Base-by-base conservation (phyloP, 2,797 vertebrate genomes). In the Gymnodraco acuticeps region DNA sequence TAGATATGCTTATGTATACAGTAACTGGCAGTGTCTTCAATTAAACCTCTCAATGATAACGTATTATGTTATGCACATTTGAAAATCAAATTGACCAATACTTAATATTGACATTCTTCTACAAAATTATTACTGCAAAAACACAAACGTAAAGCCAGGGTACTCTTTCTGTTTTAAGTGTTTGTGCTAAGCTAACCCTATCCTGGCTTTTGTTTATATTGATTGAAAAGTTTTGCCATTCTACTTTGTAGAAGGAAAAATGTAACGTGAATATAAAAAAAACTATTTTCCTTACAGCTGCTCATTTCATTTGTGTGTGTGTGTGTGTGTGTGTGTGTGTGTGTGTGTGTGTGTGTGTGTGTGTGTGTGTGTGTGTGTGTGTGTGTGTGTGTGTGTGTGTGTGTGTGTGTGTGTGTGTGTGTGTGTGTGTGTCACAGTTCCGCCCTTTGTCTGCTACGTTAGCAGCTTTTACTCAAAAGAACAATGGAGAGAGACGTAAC, bases 361-460 rank as follows among this genome's bases (percentile, higher is more conserved):
- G 80, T 73, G 27, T 72, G n/a, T n/a, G n/a, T n/a, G n/a, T n/a
- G n/a, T n/a, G n/a, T n/a, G n/a, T n/a, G n/a, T n/a, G 59, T 75
- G 71, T n/a, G 60, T 53, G 64, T 47, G 50, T 62, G 61, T 60
- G 70, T 51, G 51, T 31, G 64, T 62, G 59, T 46, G 64, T 16
- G 70, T 41, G 53, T 19, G 81, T 69, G 52, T 72, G 56, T 54
- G 48, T 48, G 55, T 53, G 54, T 16, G 47, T 50, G 64, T 54
- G 64, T 27, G 45, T n/a, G 59, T 38, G 50, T 46, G 80, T 73
- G 27, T 72, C 74, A 78, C 84, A 87, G 87, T 93, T 92, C 92
- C 89, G 91, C 86, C 91, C 90, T 92, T 95, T 95, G 94, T 94
- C 80, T 93, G 90, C 89, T 85, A 88, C 70, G 86, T 88, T 86